Base-by-base conservation (phyloP, 2,113 vertebrate genomes). In the Psettodes erumei region DNA sequence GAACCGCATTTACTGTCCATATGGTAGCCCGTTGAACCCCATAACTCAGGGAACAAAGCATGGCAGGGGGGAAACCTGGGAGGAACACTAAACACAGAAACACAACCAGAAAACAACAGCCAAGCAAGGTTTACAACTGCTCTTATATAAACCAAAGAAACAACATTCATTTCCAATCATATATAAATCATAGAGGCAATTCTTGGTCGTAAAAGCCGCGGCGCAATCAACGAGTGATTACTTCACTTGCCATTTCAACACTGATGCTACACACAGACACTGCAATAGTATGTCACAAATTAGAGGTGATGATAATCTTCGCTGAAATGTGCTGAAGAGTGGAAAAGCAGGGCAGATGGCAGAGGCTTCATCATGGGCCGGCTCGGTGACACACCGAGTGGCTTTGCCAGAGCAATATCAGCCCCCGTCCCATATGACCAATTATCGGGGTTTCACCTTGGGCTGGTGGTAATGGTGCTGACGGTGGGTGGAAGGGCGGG, bases 391-490 rank as follows among this genome's bases (percentile, higher is more conserved):
- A 86, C 81, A 86, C 88, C 75, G 75, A 90, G 89, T 48, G 33
- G 72, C 84, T 88, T 79, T 89, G 86, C 87, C 89, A 90, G 82
- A 88, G 83, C 81, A 87, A 82, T 84, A 89, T 85, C 88, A 91
- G 75, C 85, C 83, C 82, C 71, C 87, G 68, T 91, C 91, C 93
- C 93, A 89, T 91, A 91, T 93, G 94, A 93, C 93, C 93, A 94
- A 94, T 94, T 95, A 94, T 93, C 92, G 88, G 90, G 91, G 89
- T 93, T 91, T 92, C 92, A 93, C 91, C 90, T 91, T 90, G 88
- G 80, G 79, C 76, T 86, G 69, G 72, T 76, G 79, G 63, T 77
- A 70, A 74, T 80, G 62, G 75, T 58, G 70, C 69, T 71, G 74
- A 62, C 59, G 83, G 84, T 85, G 81, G 80, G 74, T 61, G 76